These are phyloP conservation scores for Tokudaia muenninki DNA, from an alignment of 2,797 vertebrate species.

Conservation along the genomic window DNA sequence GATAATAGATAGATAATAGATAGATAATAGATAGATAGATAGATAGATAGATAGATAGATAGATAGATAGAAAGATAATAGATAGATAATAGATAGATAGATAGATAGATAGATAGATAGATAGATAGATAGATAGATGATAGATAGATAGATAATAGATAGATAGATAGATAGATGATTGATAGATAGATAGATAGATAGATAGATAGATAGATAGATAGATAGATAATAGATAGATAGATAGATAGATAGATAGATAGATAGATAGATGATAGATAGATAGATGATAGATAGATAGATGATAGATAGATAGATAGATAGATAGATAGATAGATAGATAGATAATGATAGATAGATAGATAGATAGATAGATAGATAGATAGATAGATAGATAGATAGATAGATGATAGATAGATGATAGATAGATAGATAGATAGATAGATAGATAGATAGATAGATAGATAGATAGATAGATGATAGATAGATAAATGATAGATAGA, in stretches of 20 bases:
- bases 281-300: too few species aligned
- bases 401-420: not conserved
- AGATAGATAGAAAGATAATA: not conserved
- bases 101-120: not conserved
- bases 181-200: not conserved
- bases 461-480: not conserved
- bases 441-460: not conserved
- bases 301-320: not conserved
- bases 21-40: not conserved
- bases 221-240: not conserved
- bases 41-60: not conserved
- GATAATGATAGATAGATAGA: not conserved
- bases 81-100: not conserved
- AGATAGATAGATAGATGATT: too few species aligned
- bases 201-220: too few species aligned
- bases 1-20: too few species aligned
- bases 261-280: too few species aligned
- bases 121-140: not conserved
- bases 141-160: not conserved
- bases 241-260: not conserved
- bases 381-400: not conserved
- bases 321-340: not conserved
- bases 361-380: not conserved
- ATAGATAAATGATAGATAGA: not conserved
- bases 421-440: not conserved